phyloP scores from a whole-genome alignment of 2,797 vertebrate genomes.

The Falco cherrug region DNA sequence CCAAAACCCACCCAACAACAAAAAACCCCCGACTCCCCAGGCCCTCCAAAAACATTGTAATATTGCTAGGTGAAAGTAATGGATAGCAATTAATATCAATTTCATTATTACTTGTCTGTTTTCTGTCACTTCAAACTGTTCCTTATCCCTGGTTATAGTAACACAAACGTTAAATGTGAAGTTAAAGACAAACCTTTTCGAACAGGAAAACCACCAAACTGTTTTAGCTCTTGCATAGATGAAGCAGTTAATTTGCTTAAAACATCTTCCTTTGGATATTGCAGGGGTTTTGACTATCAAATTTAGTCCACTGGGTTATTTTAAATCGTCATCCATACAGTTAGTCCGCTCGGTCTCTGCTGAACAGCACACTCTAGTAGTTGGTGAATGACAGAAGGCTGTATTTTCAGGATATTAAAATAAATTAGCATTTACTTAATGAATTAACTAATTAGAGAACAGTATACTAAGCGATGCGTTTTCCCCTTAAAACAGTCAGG shows the following conservation, averaged over 20 bases:
- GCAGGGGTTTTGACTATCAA: background rate
- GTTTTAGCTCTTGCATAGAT: background rate
- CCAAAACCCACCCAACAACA: background rate
- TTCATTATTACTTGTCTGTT: background rate
- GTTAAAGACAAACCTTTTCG: background rate
- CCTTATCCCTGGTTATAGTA: background rate
- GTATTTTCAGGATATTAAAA: conserved; percentile 2
- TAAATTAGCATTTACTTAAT: conserved; percentile 18
- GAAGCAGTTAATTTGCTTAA: background rate
- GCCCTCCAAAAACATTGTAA: background rate
- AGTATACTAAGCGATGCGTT: background rate
- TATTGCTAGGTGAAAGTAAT: background rate
- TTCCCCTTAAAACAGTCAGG: background rate
- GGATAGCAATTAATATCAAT: background rate
- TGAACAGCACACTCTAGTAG: background rate
- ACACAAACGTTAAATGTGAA: background rate
- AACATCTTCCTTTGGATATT: background rate
- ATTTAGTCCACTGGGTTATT: background rate
- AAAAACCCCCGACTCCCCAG: background rate
- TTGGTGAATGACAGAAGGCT: background rate
- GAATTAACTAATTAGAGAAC: background rate
- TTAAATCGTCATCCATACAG: background rate
- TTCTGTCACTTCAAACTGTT: background rate
- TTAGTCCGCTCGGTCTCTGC: background rate
- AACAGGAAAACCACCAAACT: background rate